These are phyloP conservation scores for Martes martes DNA, from an alignment of 2,113 vertebrate genomes.

Conservation along the genomic window DNA sequence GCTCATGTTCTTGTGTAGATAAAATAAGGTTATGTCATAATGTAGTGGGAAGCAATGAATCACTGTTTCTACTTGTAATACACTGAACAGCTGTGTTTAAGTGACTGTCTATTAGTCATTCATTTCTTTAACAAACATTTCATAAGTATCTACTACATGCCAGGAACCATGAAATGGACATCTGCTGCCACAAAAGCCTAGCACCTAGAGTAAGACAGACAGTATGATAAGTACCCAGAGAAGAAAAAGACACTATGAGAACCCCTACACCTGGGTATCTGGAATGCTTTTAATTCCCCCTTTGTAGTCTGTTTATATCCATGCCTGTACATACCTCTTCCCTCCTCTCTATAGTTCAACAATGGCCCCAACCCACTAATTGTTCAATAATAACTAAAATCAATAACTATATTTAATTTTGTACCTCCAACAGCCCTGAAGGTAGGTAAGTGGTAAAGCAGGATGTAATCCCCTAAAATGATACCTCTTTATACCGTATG, in stretches of 20 bases:
- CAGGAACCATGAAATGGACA: slow-evolving; percentile 42
- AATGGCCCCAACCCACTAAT: background rate
- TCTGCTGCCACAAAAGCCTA: background rate
- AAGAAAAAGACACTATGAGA: background rate
- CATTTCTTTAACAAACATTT: slow-evolving; percentile 67
- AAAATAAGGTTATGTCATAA: slow-evolving; percentile 37
- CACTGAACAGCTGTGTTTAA: slow-evolving; percentile 63
- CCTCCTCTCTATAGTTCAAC: background rate
- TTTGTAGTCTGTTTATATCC: background rate
- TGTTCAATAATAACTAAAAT: background rate
- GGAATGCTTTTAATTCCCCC: background rate
- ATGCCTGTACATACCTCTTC: background rate
- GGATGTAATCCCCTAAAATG: background rate
- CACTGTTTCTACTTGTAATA: slow-evolving; percentile 52
- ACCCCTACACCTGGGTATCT: background rate
- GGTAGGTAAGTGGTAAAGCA: background rate
- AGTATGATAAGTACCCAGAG: background rate
- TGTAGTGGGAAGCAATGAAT: slow-evolving; percentile 47
- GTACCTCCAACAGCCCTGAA: background rate
- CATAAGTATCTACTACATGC: slow-evolving; percentile 11
- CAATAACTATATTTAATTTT: background rate
- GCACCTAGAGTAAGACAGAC: background rate
- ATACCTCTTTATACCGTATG: background rate
- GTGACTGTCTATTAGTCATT: slow-evolving; percentile 64
- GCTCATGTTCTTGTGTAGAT: slow-evolving; percentile 21